These are phyloP conservation scores for Tricholauxania praeusta DNA, from an alignment of 2,888 invertebrate species.

Conservation along the genomic window DNA sequence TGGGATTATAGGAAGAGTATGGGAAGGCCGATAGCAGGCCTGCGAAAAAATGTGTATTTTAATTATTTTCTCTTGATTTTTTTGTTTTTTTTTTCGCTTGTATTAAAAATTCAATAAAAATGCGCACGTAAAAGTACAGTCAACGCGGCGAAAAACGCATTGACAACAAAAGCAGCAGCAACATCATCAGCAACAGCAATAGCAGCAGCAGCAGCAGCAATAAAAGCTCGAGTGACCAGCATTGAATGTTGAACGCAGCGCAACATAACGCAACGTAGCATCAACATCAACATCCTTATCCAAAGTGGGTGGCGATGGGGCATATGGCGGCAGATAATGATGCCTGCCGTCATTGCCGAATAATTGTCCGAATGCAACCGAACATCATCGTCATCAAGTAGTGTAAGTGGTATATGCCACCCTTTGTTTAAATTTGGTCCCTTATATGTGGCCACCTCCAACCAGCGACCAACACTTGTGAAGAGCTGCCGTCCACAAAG, in stretches of 20 bases:
- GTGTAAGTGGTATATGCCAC: too few species aligned
- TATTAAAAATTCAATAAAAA: conserved; percentile 21
- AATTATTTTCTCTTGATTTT: neutral
- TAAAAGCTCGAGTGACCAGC: neutral
- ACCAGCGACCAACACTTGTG: neutral
- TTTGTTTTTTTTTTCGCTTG: conserved; percentile 8
- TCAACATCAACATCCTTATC: conserved; percentile 3
- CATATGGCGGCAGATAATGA: too few species aligned
- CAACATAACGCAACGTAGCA: conserved; percentile 3
- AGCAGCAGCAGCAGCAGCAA: conserved; percentile 15
- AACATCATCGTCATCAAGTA: too few species aligned
- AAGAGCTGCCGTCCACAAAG: neutral
- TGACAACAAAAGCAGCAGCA: conserved; percentile 16
- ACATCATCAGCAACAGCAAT: neutral
- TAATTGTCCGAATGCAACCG: too few species aligned
- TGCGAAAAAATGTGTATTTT: too few species aligned
- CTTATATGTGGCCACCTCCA: too few species aligned
- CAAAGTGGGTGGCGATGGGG: neutral
- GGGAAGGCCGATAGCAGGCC: neutral
- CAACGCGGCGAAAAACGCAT: conserved; percentile 50
- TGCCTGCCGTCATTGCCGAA: too few species aligned
- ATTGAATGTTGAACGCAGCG: too few species aligned
- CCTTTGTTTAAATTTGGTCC: too few species aligned
- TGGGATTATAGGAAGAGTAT: neutral
- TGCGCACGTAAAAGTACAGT: conserved; percentile 57